Evolutionary conservation across 2,113 vertebrate genomes (phyloP), one percentile per base, ranked within the genome.

Genomic region (Myanophis thanlyinensis): DNA sequence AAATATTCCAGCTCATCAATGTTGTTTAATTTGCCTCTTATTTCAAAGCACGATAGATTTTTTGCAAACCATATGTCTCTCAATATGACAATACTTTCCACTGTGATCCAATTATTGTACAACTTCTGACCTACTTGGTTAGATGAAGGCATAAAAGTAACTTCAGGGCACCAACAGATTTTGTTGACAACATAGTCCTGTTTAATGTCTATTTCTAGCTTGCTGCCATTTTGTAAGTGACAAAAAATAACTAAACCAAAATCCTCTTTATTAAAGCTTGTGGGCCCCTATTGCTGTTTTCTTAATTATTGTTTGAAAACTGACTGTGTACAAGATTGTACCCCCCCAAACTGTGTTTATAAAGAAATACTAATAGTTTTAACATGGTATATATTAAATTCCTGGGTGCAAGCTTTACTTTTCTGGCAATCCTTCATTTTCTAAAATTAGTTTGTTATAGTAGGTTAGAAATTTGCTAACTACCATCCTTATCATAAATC

Each of bases 1-100:
- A 89, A 25, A 90, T 93, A 46, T 67, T 87, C 62, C 86, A 73
- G 84, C 62, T 53, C n/a, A 85, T n/a, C 89, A 48, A 48, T n/a
- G 46, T 47, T 10, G 91, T 92, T 73, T 0, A 0, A 85, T 46
- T 27, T 52, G 56, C 92, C 73, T 27, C 89, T 91, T 44, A 11
- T 52, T 1, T 67, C 86, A 90, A 91, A 89, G 23, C 25, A 62
- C 6, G 23, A 73, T 67, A 52, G 22, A 20, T 62, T 13, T 59
- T 40, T 51, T 52, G 85, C n/a, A 20, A 67, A 67, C 25, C n/a
- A 48, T 67, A n/a, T 40, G 40, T 88, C 46, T 88, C n/a, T 51
- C 54, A 67, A 67, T 44, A 62, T 7, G 46, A 47, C 53, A 40
- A 22, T 47, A 47, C 35, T 59, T 40, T 22, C 47, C 47, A n/a